Percentiles rank a stretch among this genome's conserved stretches.
phyloP scores from a whole-genome alignment of 2,113 vertebrate species.

The Charina bottae region DNA sequence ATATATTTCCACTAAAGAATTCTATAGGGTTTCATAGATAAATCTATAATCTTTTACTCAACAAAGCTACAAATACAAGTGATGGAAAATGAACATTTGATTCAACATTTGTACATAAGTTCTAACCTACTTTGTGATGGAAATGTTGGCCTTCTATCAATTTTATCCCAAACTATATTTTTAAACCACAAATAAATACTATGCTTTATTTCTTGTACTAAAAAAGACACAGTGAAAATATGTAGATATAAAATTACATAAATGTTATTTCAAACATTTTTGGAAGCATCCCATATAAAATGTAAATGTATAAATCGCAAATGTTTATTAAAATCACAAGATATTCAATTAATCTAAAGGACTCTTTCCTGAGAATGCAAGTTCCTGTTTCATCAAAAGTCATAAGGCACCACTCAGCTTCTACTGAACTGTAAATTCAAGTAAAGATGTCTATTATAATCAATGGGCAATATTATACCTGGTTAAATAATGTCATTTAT shows the following conservation, averaged over 20 bases:
- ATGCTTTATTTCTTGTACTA: background rate
- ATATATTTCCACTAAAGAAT: background rate
- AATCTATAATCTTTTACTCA: background rate
- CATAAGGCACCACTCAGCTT: background rate
- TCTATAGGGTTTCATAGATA: background rate
- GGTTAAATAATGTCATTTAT: background rate
- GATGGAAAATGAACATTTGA: background rate
- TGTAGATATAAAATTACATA: background rate
- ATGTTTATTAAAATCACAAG: background rate
- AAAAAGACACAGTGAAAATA: background rate
- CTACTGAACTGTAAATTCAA: background rate
- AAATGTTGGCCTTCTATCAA: background rate
- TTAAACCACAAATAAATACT: background rate
- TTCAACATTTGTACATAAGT: background rate
- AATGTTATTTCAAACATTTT: background rate
- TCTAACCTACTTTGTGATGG: background rate
- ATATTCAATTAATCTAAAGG: background rate
- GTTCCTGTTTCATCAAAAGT: background rate
- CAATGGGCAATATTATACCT: background rate
- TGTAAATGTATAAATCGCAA: background rate
- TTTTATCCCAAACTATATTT: background rate
- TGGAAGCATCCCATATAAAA: background rate
- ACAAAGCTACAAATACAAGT: background rate
- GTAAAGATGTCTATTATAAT: background rate
- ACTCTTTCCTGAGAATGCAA: background rate